Conservation (phyloP, 2,113 vertebrate species). For the Oreochromis spilurus region DNA sequence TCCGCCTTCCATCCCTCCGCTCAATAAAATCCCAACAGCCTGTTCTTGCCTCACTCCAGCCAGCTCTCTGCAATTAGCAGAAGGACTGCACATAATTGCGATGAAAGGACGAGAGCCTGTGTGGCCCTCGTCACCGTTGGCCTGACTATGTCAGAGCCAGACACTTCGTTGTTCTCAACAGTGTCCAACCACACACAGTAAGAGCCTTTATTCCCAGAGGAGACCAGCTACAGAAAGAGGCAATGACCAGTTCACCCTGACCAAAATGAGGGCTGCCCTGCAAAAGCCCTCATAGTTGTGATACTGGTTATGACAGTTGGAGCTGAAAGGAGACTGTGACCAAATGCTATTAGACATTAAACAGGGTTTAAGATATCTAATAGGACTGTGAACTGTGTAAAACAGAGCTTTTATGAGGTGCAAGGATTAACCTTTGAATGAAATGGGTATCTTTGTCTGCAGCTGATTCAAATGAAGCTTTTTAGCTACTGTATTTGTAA, state of each 20-base stretch:
- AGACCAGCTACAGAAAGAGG: neutral
- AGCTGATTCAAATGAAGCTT: neutral
- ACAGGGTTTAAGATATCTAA: neutral
- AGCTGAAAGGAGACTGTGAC: neutral
- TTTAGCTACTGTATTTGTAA: neutral
- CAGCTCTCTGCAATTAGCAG: conserved; percentile 45
- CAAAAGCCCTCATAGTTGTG: neutral
- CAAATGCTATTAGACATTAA: neutral
- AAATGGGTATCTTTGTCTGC: neutral
- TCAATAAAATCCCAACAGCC: conserved; percentile 36
- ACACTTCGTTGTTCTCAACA: conserved; percentile 1
- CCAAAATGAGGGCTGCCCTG: neutral
- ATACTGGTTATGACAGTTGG: neutral
- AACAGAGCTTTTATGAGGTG: neutral
- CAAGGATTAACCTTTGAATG: neutral
- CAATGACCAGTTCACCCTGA: neutral
- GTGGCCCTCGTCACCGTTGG: conserved; percentile 19
- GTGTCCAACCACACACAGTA: neutral
- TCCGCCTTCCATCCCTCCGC: neutral
- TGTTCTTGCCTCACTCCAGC: conserved; percentile 9
- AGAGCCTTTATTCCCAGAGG: conserved; percentile 26
- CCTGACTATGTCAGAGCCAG: conserved; percentile 31
- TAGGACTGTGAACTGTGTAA: neutral
- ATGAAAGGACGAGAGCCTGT: conserved; percentile 42
- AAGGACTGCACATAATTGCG: conserved; percentile 7